Percentiles rank a stretch among this genome's conserved stretches.
Conservation (phyloP, 2,113 vertebrate species). For the Brachypteracias leptosomus region DNA sequence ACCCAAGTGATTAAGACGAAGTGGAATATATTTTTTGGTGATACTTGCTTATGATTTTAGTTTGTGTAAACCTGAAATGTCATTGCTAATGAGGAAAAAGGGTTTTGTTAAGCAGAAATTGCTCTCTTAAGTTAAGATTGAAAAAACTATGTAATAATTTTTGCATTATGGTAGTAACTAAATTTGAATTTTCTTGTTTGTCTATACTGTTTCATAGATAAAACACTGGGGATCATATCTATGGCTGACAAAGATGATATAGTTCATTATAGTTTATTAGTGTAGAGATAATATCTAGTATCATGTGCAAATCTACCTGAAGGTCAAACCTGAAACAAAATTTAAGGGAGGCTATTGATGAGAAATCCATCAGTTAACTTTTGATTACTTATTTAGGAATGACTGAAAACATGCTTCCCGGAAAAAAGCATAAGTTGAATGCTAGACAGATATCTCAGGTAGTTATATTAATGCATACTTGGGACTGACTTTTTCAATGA, state of each 20-base stretch:
- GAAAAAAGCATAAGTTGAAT: neutral
- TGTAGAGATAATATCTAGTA: neutral
- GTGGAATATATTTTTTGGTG: constrained; percentile 30
- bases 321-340: neutral
- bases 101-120: constrained; percentile 6
- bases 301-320: neutral
- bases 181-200: neutral
- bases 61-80: constrained; percentile 11
- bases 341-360: neutral
- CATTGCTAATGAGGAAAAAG: constrained; percentile 25
- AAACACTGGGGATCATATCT: neutral
- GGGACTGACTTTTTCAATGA: neutral
- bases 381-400: neutral
- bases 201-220: neutral
- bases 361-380: neutral
- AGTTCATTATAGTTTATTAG: neutral
- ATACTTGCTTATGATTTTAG: neutral
- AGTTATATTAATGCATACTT: neutral
- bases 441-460: neutral
- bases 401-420: neutral
- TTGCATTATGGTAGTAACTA: neutral
- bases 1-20: constrained; percentile 53
- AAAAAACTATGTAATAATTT: neutral
- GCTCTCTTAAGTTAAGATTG: neutral
- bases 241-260: neutral